A percentile compares a stretch with the other conserved stretches of the same genome.
phyloP scores from a whole-genome alignment of 2,888 invertebrate genomes.

The Fragum whitleyi region DNA sequence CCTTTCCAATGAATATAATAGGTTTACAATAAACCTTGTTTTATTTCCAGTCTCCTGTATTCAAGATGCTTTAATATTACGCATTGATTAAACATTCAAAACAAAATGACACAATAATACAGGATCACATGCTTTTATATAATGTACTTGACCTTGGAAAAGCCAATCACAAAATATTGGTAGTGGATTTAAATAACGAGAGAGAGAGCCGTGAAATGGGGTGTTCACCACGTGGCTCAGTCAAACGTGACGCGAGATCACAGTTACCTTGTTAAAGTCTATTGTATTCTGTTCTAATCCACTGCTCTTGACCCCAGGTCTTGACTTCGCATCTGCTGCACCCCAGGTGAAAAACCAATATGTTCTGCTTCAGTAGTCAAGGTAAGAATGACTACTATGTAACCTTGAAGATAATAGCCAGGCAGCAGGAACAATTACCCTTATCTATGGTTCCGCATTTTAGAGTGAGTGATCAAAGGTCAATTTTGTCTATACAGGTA shows the following conservation, averaged over 20 bases:
- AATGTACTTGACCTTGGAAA: not conserved
- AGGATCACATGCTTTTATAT: conserved; percentile 1
- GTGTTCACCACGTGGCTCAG: not conserved
- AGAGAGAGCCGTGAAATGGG: not conserved
- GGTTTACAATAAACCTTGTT: not conserved
- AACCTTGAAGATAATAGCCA: no score
- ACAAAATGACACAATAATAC: not conserved
- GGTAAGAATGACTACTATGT: no score
- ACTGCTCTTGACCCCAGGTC: not conserved
- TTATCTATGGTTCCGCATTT: no score
- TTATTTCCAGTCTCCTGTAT: not conserved
- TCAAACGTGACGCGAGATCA: not conserved
- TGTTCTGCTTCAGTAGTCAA: no score
- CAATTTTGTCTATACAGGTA: no score
- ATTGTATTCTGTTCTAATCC: not conserved
- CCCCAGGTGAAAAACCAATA: no score
- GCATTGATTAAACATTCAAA: not conserved
- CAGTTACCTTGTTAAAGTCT: not conserved
- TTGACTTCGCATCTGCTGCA: not conserved
- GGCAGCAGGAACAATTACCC: no score
- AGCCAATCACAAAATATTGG: conserved; percentile 1
- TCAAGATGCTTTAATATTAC: no score
- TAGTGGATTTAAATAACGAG: not conserved
- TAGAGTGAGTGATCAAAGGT: no score
- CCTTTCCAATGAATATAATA: not conserved